phyloP scores from a whole-genome alignment of 2,113 vertebrate species.

The Mastomys coucha region DNA sequence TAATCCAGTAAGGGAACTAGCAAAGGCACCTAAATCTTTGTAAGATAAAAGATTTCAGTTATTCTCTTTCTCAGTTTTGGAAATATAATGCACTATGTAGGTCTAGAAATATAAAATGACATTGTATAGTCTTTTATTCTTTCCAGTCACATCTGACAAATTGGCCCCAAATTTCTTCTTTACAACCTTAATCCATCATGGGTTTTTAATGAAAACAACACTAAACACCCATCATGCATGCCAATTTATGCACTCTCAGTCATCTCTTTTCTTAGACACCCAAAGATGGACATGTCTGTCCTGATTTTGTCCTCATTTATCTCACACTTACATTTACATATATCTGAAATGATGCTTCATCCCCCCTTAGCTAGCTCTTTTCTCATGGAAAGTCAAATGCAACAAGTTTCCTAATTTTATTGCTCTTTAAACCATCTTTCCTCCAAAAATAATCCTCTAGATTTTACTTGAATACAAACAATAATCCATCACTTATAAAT shows the following conservation, averaged over 20 bases:
- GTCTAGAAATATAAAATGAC: not conserved
- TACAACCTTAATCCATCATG: not conserved
- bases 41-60: not conserved
- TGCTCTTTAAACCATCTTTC: not conserved
- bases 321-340: not conserved
- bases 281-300: not conserved
- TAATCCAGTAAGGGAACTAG: not conserved
- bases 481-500: not conserved
- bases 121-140: not conserved
- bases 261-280: not conserved
- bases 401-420: not conserved
- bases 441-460: not conserved
- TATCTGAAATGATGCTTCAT: not conserved
- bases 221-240: not conserved
- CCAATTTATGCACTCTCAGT: not conserved
- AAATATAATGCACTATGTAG: not conserved
- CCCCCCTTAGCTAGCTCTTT: not conserved
- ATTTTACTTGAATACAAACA: not conserved
- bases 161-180: not conserved
- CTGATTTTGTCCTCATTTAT: not conserved
- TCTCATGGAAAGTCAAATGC: constrained; percentile 46
- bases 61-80: not conserved
- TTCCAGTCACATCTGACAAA: not conserved
- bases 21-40: not conserved
- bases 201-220: not conserved